Conservation (phyloP, 2,113 vertebrate genomes). For the Caranx melampygus region DNA sequence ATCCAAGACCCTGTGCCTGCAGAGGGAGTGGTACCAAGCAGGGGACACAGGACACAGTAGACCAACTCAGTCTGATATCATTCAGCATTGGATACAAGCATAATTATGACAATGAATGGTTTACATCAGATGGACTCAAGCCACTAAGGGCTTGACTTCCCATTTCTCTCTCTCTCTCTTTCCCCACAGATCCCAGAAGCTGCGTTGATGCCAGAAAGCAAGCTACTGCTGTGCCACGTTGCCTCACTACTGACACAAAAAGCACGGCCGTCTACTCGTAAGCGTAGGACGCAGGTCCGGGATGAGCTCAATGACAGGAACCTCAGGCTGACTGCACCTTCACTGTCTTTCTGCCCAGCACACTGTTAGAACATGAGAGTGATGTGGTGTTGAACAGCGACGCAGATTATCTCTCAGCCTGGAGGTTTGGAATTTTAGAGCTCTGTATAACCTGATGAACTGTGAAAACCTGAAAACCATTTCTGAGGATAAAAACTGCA, state of each 20-base stretch:
- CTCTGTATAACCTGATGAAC: slow-evolving; percentile 63
- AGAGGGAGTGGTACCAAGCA: slow-evolving; percentile 15
- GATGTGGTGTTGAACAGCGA: slow-evolving; percentile 81
- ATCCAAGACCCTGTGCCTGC: slow-evolving; percentile 8
- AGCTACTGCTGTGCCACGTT: background rate
- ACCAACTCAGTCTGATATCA: slow-evolving; percentile 54
- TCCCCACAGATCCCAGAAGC: slow-evolving; percentile 10
- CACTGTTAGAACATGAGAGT: slow-evolving; percentile 79
- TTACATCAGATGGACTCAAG: slow-evolving; percentile 28
- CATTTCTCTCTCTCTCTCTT: background rate
- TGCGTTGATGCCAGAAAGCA: background rate
- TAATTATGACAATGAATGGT: slow-evolving; percentile 19
- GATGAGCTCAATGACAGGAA: slow-evolving; percentile 10
- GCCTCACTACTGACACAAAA: slow-evolving; percentile 1
- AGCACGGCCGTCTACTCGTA: background rate
- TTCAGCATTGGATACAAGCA: slow-evolving; percentile 45
- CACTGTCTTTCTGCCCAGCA: slow-evolving; percentile 5
- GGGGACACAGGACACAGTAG: slow-evolving; percentile 29
- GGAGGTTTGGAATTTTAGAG: slow-evolving; percentile 77
- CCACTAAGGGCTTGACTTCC: slow-evolving; percentile 20
- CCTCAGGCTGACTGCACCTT: slow-evolving; percentile 2
- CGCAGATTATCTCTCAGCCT: slow-evolving; percentile 79
- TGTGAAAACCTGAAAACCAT: slow-evolving; percentile 78
- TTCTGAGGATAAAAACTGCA: slow-evolving; percentile 81
- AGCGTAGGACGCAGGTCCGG: background rate